Evolutionary conservation across 1,140 invertebrate species (phyloP).

Genomic region (Zaprionus africanus): DNA sequence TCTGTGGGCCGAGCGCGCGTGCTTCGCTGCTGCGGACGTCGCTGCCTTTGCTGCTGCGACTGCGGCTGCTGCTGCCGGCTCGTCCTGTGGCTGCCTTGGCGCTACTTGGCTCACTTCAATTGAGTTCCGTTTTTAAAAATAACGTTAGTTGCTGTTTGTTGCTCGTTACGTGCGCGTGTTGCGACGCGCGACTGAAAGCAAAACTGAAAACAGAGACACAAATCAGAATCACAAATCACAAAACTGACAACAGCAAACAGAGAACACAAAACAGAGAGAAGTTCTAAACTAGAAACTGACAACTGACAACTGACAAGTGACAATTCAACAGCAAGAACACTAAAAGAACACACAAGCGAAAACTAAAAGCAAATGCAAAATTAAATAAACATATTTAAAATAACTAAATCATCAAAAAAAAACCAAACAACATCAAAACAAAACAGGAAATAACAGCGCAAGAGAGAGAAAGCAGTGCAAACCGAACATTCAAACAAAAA

Average conservation of each 20-base stretch:
- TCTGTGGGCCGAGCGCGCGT: slow-evolving; percentile 4
- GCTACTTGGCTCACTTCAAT: slow-evolving; percentile 78
- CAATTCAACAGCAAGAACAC: not conserved
- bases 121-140: slow-evolving; percentile 81
- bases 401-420: not conserved
- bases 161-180: slow-evolving; percentile 84
- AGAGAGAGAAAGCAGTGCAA: slow-evolving; percentile 38
- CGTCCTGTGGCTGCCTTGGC: slow-evolving; percentile 44
- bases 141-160: slow-evolving; percentile 84
- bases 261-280: slow-evolving; percentile 4
- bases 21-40: slow-evolving; percentile 19
- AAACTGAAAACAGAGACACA: slow-evolving; percentile 36
- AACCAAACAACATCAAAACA: not conserved
- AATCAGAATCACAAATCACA: slow-evolving; percentile 8
- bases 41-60: slow-evolving; percentile 4
- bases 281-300: slow-evolving; percentile 6
- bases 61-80: slow-evolving; percentile 39
- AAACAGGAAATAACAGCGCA: not conserved
- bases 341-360: not conserved
- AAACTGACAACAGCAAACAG: slow-evolving; percentile 17
- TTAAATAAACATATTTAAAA: not conserved
- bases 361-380: slow-evolving; percentile 3
- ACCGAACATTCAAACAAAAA: not conserved
- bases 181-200: slow-evolving; percentile 70
- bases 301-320: not conserved